These are phyloP conservation scores for Chloropsis hardwickii DNA, from an alignment of 2,113 vertebrate genomes.

Conservation along the genomic window DNA sequence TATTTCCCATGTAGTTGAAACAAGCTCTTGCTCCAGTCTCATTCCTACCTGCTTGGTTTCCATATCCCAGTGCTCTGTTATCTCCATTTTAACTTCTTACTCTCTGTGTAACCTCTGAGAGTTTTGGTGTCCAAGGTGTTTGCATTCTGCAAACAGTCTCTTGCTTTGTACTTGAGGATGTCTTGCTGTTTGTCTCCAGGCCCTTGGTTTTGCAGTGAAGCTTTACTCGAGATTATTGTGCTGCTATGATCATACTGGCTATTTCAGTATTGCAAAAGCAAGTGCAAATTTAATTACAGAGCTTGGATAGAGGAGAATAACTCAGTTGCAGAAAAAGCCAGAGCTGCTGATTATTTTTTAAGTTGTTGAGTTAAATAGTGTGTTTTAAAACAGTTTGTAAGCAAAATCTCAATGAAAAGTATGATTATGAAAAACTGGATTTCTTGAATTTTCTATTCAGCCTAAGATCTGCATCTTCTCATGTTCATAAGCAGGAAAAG, in stretches of 20 bases:
- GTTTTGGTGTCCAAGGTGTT: background rate
- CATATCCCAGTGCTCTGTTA: background rate
- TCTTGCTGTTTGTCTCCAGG: background rate
- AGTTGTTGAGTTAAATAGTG: background rate
- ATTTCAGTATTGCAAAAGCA: background rate
- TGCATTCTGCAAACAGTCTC: background rate
- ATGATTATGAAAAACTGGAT: background rate
- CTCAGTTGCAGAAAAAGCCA: background rate
- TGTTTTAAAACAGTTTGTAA: background rate
- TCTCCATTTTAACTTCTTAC: background rate
- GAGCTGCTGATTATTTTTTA: background rate
- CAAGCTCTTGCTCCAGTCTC: background rate
- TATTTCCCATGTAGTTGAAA: background rate
- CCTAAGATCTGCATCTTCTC: background rate
- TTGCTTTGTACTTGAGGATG: background rate
- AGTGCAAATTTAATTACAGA: background rate
- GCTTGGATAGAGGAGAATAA: background rate
- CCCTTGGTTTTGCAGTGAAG: background rate
- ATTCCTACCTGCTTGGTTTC: background rate
- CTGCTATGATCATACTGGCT: background rate
- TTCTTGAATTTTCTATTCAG: background rate
- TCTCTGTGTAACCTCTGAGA: background rate
- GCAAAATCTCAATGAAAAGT: background rate
- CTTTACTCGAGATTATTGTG: background rate
- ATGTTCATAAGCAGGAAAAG: background rate